phyloP scores from a whole-genome alignment of 1,140 invertebrate genomes.

The Drosophila albomicans region DNA sequence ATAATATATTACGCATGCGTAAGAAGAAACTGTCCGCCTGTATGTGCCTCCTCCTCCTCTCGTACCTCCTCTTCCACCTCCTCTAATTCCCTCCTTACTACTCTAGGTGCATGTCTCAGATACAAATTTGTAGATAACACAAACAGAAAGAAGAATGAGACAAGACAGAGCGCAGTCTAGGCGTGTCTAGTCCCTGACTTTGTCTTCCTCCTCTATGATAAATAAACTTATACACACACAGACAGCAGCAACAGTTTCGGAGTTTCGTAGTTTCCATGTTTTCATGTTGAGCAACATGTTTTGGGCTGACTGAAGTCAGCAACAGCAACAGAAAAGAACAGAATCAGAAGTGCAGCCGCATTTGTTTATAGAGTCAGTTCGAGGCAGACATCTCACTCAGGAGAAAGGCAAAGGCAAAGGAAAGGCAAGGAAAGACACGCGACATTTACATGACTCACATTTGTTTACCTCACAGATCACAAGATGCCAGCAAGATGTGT shows the following conservation, averaged over 20 bases:
- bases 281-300: slow-evolving; percentile 26
- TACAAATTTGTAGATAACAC: slow-evolving; percentile 35
- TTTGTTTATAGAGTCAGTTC: slow-evolving; percentile 26
- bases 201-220: slow-evolving; percentile 21
- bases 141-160: slow-evolving; percentile 28
- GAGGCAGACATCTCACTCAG: slow-evolving; percentile 20
- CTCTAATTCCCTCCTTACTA: not conserved
- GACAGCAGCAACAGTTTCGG: slow-evolving; percentile 17
- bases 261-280: not conserved
- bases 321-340: not conserved
- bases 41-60: not conserved
- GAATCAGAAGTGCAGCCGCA: slow-evolving; percentile 17
- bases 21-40: slow-evolving; percentile 29
- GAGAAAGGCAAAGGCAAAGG: not conserved
- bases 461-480: slow-evolving; percentile 25
- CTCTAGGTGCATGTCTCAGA: slow-evolving; percentile 10
- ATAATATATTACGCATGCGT: slow-evolving; percentile 40
- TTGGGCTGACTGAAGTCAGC: not conserved
- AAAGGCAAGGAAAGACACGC: slow-evolving; percentile 12
- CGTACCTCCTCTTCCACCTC: not conserved
- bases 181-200: slow-evolving; percentile 23
- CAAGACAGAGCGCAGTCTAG: slow-evolving; percentile 2
- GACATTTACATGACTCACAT: slow-evolving; percentile 34
- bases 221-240: slow-evolving; percentile 23
- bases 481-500: slow-evolving; percentile 15